A percentile compares a stretch with the other conserved stretches of the same genome.
These are phyloP conservation scores for Nemoura dubitans DNA, from an alignment of 2,888 invertebrate genomes.

Conservation along the genomic window DNA sequence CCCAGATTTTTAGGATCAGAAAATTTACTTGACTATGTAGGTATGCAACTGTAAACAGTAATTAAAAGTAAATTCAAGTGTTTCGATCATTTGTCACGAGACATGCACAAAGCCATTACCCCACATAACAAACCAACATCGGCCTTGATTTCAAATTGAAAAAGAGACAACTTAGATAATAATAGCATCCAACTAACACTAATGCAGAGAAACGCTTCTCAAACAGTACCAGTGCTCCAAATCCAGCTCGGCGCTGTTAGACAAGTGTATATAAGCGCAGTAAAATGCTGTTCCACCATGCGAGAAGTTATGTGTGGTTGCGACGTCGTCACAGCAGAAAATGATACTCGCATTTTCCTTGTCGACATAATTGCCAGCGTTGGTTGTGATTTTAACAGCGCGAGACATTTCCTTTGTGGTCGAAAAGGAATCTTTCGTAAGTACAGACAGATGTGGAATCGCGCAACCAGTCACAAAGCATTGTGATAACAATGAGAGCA, in stretches of 20 bases:
- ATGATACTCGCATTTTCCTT: background rate
- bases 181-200: background rate
- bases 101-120: background rate
- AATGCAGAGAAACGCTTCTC: background rate
- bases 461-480: background rate
- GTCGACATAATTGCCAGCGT: background rate
- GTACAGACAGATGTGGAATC: background rate
- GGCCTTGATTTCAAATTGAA: background rate
- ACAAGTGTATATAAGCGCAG: no score
- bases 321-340: background rate
- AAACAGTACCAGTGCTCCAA: background rate
- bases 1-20: no score
- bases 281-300: background rate
- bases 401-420: background rate
- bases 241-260: background rate
- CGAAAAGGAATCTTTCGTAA: background rate
- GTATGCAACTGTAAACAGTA: no score
- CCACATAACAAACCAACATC: background rate
- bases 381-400: background rate
- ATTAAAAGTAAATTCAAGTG: background rate
- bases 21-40: no score
- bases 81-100: background rate
- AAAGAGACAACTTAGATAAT: background rate
- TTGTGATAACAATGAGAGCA: background rate
- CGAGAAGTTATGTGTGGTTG: background rate